A percentile compares a stretch with the other conserved stretches of the same genome.
phyloP scores from a whole-genome alignment of 1,140 invertebrate genomes.

The Apocrypta bakeri region DNA sequence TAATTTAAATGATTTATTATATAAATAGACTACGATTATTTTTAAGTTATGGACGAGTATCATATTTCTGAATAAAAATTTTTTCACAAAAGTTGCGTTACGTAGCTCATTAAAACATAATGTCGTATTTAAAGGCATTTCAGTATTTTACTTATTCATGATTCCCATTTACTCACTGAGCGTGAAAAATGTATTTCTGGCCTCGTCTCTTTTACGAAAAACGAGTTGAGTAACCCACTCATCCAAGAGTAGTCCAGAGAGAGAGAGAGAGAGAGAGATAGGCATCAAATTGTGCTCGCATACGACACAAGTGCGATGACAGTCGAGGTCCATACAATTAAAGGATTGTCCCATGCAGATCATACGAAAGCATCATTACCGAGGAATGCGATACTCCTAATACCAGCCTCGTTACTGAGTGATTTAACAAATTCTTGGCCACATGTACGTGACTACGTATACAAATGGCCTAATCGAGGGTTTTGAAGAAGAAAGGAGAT shows the following conservation, averaged over 20 bases:
- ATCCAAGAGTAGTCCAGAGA: neutral
- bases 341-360: constrained; percentile 18
- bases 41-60: too few relatives aligned
- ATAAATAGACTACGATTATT: too few relatives aligned
- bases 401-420: constrained; percentile 12
- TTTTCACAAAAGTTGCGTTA: neutral
- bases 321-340: constrained; percentile 20
- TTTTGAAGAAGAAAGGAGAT: too few relatives aligned
- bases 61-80: neutral
- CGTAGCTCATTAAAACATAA: neutral
- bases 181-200: neutral
- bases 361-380: neutral
- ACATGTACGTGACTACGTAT: neutral
- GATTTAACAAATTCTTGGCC: neutral
- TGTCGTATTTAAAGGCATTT: neutral
- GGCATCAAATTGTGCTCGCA: neutral
- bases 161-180: neutral
- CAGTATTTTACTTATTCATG: neutral
- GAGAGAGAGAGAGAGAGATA: too few relatives aligned
- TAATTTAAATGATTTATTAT: too few relatives aligned
- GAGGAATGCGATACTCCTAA: neutral
- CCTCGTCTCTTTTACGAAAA: neutral
- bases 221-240: neutral
- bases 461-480: too few relatives aligned
- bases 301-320: neutral